Evolutionary conservation across 2,113 vertebrate genomes (phyloP).

Genomic region (Heliornis fulica): DNA sequence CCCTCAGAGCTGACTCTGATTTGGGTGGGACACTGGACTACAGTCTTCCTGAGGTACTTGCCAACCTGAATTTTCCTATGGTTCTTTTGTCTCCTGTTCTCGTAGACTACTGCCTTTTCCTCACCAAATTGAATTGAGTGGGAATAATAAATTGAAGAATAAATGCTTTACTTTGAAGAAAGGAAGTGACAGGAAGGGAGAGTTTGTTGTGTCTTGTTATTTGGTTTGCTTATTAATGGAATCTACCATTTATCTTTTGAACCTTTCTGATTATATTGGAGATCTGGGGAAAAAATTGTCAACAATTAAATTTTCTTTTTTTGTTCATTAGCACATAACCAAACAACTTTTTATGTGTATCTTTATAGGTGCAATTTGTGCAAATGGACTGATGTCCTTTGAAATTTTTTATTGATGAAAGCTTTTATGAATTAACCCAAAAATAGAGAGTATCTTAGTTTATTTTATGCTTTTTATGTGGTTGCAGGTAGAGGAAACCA

Average conservation of each 20-base stretch:
- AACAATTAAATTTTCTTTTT: neutral
- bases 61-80: neutral
- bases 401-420: neutral
- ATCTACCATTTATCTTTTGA: neutral
- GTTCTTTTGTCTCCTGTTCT: neutral
- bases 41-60: neutral
- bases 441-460: neutral
- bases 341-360: neutral
- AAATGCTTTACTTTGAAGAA: neutral
- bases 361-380: neutral
- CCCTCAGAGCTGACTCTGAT: neutral
- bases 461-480: conserved; percentile 1
- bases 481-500: neutral
- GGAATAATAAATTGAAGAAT: neutral
- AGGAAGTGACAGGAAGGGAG: neutral
- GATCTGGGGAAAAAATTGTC: neutral
- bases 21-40: neutral
- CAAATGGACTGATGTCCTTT: neutral
- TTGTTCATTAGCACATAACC: neutral
- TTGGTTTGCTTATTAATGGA: neutral
- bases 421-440: neutral
- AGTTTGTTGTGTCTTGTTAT: neutral
- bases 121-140: neutral
- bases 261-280: neutral
- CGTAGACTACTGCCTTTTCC: neutral